phyloP scores from a whole-genome alignment of 2,797 vertebrate species.

The Gila robusta region DNA sequence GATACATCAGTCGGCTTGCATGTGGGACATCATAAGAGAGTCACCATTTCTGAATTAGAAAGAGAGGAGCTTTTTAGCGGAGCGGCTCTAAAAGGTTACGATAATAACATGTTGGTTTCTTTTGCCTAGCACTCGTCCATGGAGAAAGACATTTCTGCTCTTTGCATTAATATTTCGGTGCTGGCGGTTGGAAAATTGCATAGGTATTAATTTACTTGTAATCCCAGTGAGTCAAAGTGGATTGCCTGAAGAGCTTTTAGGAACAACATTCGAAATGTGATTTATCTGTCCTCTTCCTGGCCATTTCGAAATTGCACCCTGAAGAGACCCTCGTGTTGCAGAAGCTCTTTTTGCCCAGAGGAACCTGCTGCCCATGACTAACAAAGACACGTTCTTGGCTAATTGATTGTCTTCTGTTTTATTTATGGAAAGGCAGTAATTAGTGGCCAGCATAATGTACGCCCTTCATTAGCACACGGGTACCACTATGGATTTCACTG shows the following conservation, averaged over 20 bases:
- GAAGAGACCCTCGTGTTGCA: conserved; percentile 72
- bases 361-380: conserved; percentile 77
- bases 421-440: conserved; percentile 85
- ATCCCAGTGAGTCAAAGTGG: conserved; percentile 69
- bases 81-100: conserved; percentile 73
- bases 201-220: conserved; percentile 76
- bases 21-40: conserved; percentile 74
- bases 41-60: conserved; percentile 68
- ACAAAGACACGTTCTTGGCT: conserved; percentile 80
- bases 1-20: conserved; percentile 70
- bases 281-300: conserved; percentile 74
- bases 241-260: conserved; percentile 71
- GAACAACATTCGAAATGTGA: conserved; percentile 73
- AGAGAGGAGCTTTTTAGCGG: conserved; percentile 73
- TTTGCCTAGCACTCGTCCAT: conserved; percentile 73
- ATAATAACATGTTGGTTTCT: conserved; percentile 73
- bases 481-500: conserved; percentile 82
- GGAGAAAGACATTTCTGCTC: conserved; percentile 70
- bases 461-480: conserved; percentile 86
- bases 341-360: conserved; percentile 71
- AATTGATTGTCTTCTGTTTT: conserved; percentile 88
- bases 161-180: conserved; percentile 66
- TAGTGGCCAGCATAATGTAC: conserved; percentile 86
- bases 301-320: conserved; percentile 72
- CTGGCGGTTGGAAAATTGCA: conserved; percentile 66